Percentiles rank a stretch among this genome's conserved stretches.
phyloP scores from a whole-genome alignment of 2,888 invertebrate genomes.

The Leptopilina syphax region DNA sequence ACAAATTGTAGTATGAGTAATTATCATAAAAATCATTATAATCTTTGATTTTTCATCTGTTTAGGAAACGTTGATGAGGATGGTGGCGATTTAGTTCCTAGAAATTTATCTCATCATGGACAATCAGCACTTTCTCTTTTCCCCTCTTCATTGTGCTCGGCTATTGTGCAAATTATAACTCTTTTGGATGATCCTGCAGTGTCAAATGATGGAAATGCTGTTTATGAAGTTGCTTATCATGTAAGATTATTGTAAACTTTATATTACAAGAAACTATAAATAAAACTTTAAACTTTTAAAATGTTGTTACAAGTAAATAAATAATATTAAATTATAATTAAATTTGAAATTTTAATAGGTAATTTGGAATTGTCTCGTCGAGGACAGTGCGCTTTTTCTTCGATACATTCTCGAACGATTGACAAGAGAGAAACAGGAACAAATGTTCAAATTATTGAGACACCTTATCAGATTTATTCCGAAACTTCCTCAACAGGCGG shows the following conservation, averaged over 20 bases:
- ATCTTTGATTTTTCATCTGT: not conserved
- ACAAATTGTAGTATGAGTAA: not conserved
- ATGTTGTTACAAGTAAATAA: too few relatives aligned
- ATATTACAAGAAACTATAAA: too few relatives aligned
- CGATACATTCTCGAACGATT: slow-evolving; percentile 96
- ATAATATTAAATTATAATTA: not conserved
- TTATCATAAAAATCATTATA: not conserved
- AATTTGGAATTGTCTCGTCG: slow-evolving; percentile 98
- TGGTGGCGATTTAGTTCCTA: slow-evolving; percentile 81
- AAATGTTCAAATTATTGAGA: slow-evolving; percentile 94
- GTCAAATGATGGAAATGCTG: slow-evolving; percentile 94
- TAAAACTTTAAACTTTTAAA: too few relatives aligned
- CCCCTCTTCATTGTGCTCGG: slow-evolving; percentile 97
- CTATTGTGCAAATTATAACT: slow-evolving; percentile 95
- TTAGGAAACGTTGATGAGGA: slow-evolving; percentile 79
- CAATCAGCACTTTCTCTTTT: slow-evolving; percentile 97
- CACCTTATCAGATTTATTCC: slow-evolving; percentile 96
- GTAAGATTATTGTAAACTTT: slow-evolving; percentile 76
- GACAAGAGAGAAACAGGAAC: slow-evolving; percentile 94
- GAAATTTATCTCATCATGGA: slow-evolving; percentile 87
- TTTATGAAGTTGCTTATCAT: slow-evolving; percentile 97
- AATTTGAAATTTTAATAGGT: slow-evolving; percentile 80
- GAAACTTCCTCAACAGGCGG: slow-evolving; percentile 96
- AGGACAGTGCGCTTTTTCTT: slow-evolving; percentile 97
- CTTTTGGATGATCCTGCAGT: slow-evolving; percentile 98